Percentiles rank a stretch among this genome's conserved stretches.
Conservation (phyloP, 2,888 invertebrate species). For the Drosophila anomelani region DNA sequence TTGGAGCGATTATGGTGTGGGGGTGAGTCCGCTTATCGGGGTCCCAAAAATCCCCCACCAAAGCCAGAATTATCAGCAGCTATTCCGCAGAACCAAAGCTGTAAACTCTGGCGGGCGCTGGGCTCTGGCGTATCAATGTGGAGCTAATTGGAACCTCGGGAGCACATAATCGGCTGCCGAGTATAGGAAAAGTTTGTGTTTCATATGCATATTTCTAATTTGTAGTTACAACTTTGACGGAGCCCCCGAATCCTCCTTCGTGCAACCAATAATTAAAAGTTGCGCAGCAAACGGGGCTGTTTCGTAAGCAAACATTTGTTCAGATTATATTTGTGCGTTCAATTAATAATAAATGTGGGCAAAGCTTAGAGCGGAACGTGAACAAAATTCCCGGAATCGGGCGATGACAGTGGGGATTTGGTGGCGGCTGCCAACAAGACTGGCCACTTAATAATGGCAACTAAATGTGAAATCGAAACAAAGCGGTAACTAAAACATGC, state of each 20-base stretch:
- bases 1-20: conserved; percentile 26
- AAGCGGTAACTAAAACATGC: conserved; percentile 64
- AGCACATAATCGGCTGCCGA: conserved; percentile 21
- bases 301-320: conserved; percentile 33
- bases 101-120: conserved; percentile 30
- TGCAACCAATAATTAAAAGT: conserved; percentile 41
- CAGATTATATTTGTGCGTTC: conserved; percentile 47
- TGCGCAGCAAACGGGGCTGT: conserved; percentile 3
- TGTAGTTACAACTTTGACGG: conserved; percentile 17
- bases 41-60: conserved; percentile 20
- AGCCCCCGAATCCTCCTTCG: conserved; percentile 14
- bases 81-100: neutral
- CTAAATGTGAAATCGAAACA: conserved; percentile 42
- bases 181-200: conserved; percentile 15
- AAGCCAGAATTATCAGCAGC: conserved; percentile 12
- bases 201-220: conserved; percentile 36
- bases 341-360: conserved; percentile 55
- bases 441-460: conserved; percentile 66
- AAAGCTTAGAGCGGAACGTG: conserved; percentile 41
- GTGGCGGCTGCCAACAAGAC: neutral
- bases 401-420: conserved; percentile 47
- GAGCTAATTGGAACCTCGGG: conserved; percentile 43
- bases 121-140: conserved; percentile 63
- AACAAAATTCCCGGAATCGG: conserved; percentile 47
- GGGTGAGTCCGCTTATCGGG: conserved; percentile 20